Conservation (phyloP, 2,888 invertebrate genomes). For the Steromphala cineraria region DNA sequence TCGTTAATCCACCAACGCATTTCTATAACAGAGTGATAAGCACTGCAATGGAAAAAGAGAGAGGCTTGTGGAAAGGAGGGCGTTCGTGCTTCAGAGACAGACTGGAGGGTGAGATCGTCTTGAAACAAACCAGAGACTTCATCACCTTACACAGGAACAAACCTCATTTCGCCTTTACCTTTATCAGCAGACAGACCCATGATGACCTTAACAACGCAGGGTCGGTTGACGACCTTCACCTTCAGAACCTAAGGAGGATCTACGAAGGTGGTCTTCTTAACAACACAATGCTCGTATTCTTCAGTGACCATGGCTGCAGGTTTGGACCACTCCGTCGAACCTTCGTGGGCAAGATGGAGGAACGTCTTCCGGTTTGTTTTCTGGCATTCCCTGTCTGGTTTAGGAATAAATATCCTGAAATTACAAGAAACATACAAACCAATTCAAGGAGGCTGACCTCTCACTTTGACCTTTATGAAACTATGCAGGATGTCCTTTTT, state of each 20-base stretch:
- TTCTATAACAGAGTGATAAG: slow-evolving; percentile 87
- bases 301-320: slow-evolving; percentile 93
- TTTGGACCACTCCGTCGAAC: slow-evolving; percentile 89
- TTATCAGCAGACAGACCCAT: slow-evolving; percentile 89
- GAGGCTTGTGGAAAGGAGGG: slow-evolving; percentile 35
- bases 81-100: slow-evolving; percentile 82
- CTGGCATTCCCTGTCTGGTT: slow-evolving; percentile 85
- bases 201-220: slow-evolving; percentile 87
- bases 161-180: slow-evolving; percentile 87
- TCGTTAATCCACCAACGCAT: slow-evolving; percentile 86
- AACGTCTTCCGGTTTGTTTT: slow-evolving; percentile 87
- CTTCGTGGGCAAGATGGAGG: slow-evolving; percentile 86
- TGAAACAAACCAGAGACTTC: slow-evolving; percentile 79
- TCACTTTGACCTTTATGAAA: slow-evolving; percentile 88
- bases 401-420: slow-evolving; percentile 79
- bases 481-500: slow-evolving; percentile 81
- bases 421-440: slow-evolving; percentile 80
- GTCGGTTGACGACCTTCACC: slow-evolving; percentile 82
- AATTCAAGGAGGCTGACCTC: slow-evolving; percentile 84
- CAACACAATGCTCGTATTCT: slow-evolving; percentile 55
- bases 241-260: slow-evolving; percentile 78
- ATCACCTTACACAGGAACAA: slow-evolving; percentile 79
- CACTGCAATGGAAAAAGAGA: slow-evolving; percentile 76
- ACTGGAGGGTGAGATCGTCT: slow-evolving; percentile 82
- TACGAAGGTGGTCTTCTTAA: slow-evolving; percentile 60